Evolutionary conservation across 2,797 vertebrate genomes (phyloP), one percentile per base, ranked within the genome.

Genomic region (Sternarchorhynchus goeldii): DNA sequence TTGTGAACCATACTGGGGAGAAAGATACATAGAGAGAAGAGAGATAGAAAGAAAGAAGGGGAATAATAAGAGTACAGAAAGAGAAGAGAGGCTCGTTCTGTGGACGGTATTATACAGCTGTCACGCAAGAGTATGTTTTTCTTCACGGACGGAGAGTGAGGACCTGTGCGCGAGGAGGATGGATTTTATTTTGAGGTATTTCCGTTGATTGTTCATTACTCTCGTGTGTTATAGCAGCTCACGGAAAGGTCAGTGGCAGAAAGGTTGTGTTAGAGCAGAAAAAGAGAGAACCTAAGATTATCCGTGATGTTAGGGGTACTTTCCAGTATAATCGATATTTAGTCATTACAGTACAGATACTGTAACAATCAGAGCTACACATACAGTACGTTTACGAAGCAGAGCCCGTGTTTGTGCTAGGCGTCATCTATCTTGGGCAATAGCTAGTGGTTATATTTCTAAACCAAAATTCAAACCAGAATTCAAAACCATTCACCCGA

Each of bases 161-260:
- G 60, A 64, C 84, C 81, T 75, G 63, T 93, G 94, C 93, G 92
- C 91, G 90, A 91, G 86, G 94, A 97, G 95, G 95, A 99, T 98
- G 97, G 96, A 96, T 97, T 96, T 96, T 96, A 97, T 97, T 97
- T 96, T 97, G 95, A 99, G 96, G 96, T 98, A 98, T 97, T 98
- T 99, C 96, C 95, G 94, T 91, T 93, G 93, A 98, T 99, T 99
- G 96, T 98, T 97, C 95, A 93, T 96, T 95, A 95, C 93, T 93
- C 93, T 90, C 91, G 93, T 96, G 95, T 96, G 93, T 96, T 97
- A 97, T 95, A 93, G 93, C 93, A 90, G 85, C 87, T 91, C 83
- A 90, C 94, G 94, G 90, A 94, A 95, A 95, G 95, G 95, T 97
- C 94, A 96, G 94, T 92, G 84, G 87, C 87, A 89, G 88, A 39